phyloP scores from a whole-genome alignment of 2,888 invertebrate species.

The Sphaeridia pumilis region DNA sequence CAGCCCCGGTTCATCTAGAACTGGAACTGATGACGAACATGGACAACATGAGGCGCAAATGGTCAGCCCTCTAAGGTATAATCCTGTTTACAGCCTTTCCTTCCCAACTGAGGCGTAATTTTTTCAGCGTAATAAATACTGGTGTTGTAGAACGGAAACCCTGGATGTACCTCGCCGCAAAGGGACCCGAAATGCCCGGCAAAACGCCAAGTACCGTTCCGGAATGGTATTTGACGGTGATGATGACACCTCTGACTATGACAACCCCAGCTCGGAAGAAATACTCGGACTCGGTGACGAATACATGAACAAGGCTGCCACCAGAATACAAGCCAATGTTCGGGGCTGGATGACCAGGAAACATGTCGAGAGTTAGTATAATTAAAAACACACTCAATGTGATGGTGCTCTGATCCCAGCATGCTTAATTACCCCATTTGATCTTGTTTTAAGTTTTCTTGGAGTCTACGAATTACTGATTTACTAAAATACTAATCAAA shows the following conservation, averaged over 20 bases:
- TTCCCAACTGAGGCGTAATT: no score
- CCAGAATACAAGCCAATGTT: slow-evolving; percentile 27
- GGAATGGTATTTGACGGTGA: slow-evolving; percentile 27
- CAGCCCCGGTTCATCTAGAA: not conserved
- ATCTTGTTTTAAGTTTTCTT: no score
- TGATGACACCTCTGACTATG: slow-evolving; percentile 8
- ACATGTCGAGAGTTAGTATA: slow-evolving; percentile 18
- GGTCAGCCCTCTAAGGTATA: not conserved
- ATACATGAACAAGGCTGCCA: slow-evolving; percentile 27
- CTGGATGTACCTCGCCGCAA: not conserved
- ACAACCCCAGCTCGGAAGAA: slow-evolving; percentile 1
- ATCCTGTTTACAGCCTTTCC: not conserved
- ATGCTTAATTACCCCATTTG: no score
- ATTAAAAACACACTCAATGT: no score
- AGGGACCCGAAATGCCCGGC: slow-evolving; percentile 7
- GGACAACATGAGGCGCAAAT: not conserved
- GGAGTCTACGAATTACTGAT: no score
- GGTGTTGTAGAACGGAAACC: not conserved
- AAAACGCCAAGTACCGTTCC: slow-evolving; percentile 29
- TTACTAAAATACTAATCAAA: no score
- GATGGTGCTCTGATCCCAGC: no score
- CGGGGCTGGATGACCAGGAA: slow-evolving; percentile 27
- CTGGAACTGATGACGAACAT: not conserved
- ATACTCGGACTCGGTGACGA: slow-evolving; percentile 22
- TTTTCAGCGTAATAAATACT: no score